Percentiles rank a stretch among this genome's conserved stretches.
phyloP scores from a whole-genome alignment of 2,797 vertebrate species.

The Acanthopagrus latus region DNA sequence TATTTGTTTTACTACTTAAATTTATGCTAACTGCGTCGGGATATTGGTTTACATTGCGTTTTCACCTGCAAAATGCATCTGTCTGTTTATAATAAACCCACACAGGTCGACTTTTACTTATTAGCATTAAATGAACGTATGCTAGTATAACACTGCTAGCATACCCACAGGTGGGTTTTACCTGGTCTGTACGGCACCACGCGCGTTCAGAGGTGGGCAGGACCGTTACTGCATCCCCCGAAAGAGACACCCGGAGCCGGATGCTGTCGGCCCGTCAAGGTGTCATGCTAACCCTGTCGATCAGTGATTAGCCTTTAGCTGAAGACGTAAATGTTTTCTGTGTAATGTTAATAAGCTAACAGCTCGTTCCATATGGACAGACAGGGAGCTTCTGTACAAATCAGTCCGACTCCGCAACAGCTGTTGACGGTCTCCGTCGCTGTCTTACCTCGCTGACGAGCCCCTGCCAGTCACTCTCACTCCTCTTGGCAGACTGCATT shows the following conservation, averaged over 20 bases:
- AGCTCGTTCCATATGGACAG: conserved; percentile 63
- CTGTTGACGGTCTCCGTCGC: background rate
- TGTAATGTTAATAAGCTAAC: background rate
- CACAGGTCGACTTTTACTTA: background rate
- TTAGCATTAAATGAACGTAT: background rate
- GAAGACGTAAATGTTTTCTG: background rate
- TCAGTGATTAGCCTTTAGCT: background rate
- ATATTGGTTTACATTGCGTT: background rate
- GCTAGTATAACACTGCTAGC: too few species aligned
- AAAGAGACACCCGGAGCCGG: background rate
- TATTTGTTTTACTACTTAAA: background rate
- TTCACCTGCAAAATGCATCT: background rate
- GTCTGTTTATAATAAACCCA: too few species aligned
- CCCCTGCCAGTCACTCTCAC: conserved; percentile 95
- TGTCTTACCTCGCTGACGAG: conserved; percentile 92
- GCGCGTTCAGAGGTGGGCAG: conserved; percentile 3
- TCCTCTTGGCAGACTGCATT: conserved; percentile 88
- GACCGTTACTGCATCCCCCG: background rate
- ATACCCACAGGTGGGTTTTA: conserved; percentile 56
- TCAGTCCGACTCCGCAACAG: conserved; percentile 15
- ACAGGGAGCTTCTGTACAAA: background rate
- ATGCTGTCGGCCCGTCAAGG: conserved; percentile 9
- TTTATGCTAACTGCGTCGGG: too few species aligned
- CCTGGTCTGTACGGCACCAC: background rate
- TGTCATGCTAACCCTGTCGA: background rate